Evolutionary conservation across 2,888 invertebrate species (phyloP).

Genomic region (Scaptomyza flava): DNA sequence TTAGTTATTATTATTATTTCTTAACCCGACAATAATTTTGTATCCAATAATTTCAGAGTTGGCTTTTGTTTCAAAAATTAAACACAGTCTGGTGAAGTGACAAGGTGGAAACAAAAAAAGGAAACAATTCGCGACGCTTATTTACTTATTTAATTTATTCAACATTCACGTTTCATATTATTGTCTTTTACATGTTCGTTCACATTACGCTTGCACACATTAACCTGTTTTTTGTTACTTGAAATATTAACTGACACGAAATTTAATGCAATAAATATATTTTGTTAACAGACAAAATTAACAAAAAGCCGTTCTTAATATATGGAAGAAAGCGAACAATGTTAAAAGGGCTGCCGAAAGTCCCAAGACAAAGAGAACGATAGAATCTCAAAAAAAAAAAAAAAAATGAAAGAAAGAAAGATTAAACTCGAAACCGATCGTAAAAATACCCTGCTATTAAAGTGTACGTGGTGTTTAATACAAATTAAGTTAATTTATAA

Average conservation of each 20-base stretch:
- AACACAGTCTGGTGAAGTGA: slow-evolving; percentile 22
- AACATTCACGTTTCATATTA: slow-evolving; percentile 38
- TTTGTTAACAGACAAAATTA: slow-evolving; percentile 5
- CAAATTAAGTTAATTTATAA: no score
- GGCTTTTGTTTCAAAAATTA: slow-evolving; percentile 24
- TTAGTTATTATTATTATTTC: background rate
- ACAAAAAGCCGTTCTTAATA: background rate
- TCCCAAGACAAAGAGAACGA: slow-evolving; percentile 17
- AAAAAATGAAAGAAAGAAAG: background rate
- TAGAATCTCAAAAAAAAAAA: background rate
- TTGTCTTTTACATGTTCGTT: slow-evolving; percentile 8
- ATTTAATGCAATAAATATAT: background rate
- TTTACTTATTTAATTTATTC: slow-evolving; percentile 47
- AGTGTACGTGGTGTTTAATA: background rate
- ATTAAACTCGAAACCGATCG: slow-evolving; percentile 8
- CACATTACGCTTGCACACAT: slow-evolving; percentile 11
- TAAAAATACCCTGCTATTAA: background rate
- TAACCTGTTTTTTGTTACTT: slow-evolving; percentile 9
- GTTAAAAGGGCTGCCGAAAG: slow-evolving; percentile 14
- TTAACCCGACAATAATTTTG: slow-evolving; percentile 22
- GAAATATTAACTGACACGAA: slow-evolving; percentile 5
- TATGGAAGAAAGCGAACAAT: slow-evolving; percentile 22
- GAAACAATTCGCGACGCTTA: slow-evolving; percentile 28
- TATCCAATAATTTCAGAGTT: slow-evolving; percentile 41
- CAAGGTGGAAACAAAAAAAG: slow-evolving; percentile 31